phyloP scores from a whole-genome alignment of 1,140 invertebrate species.

The Augochlora pura region DNA sequence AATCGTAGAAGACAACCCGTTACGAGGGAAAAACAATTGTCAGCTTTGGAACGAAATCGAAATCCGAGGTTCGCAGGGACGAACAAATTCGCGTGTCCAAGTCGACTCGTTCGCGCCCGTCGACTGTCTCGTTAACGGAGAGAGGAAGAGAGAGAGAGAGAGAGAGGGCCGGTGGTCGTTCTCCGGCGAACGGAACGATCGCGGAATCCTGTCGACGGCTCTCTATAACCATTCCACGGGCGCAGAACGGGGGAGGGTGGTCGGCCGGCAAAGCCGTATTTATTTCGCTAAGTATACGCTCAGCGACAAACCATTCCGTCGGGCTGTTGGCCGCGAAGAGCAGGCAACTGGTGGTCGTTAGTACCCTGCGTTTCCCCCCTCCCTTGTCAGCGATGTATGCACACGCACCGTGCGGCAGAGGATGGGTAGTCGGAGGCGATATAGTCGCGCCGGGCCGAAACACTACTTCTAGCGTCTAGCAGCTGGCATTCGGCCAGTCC shows the following conservation, averaged over 20 bases:
- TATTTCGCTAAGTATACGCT: background rate
- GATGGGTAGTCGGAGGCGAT: constrained; percentile 15
- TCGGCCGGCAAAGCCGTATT: background rate
- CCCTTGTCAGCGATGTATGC: constrained; percentile 30
- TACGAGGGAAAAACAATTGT: too few relatives aligned
- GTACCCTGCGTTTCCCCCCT: constrained; percentile 14
- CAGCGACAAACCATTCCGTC: background rate
- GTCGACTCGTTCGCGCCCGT: too few relatives aligned
- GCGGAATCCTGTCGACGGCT: background rate
- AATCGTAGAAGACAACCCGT: too few relatives aligned
- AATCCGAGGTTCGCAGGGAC: too few relatives aligned
- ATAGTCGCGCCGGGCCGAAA: constrained; percentile 49
- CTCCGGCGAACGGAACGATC: background rate
- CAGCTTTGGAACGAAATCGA: too few relatives aligned
- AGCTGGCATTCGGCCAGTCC: constrained; percentile 64
- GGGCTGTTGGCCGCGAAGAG: background rate
- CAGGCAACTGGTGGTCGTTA: constrained; percentile 13
- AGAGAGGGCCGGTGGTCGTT: too few relatives aligned
- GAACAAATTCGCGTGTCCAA: too few relatives aligned
- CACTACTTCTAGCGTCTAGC: constrained; percentile 48
- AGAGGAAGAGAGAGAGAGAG: too few relatives aligned
- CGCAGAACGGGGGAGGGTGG: too few relatives aligned
- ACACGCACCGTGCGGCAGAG: constrained; percentile 39
- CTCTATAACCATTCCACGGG: background rate
- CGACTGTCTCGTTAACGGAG: too few relatives aligned